A percentile compares a stretch with the other conserved stretches of the same genome.
phyloP scores from a whole-genome alignment of 2,888 invertebrate genomes.

The Trichacis sp. region DNA sequence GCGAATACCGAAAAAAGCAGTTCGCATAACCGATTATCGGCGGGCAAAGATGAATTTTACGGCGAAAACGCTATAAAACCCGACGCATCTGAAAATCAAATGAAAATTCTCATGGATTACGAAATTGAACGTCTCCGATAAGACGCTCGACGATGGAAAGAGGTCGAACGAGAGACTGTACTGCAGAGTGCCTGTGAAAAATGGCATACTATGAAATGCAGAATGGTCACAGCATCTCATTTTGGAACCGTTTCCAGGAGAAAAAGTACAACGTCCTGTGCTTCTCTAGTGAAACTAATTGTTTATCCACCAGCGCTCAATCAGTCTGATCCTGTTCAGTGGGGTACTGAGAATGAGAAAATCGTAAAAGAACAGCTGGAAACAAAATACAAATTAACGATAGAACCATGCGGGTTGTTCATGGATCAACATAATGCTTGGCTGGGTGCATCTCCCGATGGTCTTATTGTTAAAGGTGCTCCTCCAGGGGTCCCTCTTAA shows the following conservation, averaged over 20 bases:
- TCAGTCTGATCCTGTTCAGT: neutral
- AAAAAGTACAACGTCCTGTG: neutral
- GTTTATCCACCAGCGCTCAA: neutral
- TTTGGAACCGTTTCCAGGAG: neutral
- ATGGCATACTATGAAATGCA: neutral
- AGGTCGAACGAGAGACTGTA: neutral
- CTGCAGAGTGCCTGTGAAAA: neutral
- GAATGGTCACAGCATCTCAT: neutral
- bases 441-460: constrained; percentile 37
- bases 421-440: constrained; percentile 25
- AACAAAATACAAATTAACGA: neutral
- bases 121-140: neutral
- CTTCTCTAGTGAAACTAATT: neutral
- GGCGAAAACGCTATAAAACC: constrained; percentile 5
- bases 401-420: constrained; percentile 11
- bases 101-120: neutral
- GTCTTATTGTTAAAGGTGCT: constrained; percentile 17
- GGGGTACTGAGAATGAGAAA: neutral
- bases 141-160: neutral
- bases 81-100: neutral
- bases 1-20: no score
- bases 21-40: neutral
- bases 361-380: neutral
- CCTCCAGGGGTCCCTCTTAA: neutral
- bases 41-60: constrained; percentile 8